Evolutionary conservation across 2,888 invertebrate genomes (phyloP).

Genomic region (Dynastes tityus): DNA sequence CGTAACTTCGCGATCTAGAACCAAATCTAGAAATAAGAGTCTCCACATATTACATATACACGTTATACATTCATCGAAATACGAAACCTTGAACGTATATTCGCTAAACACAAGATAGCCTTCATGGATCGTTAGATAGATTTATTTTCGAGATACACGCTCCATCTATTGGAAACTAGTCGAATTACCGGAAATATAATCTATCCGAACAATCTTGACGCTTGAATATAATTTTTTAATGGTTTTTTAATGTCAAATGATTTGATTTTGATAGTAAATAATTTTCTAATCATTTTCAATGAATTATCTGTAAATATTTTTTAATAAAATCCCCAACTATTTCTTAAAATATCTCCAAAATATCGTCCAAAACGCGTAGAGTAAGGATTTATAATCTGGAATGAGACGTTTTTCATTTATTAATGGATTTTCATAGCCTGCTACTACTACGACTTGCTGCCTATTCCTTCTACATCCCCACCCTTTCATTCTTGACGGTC

Average conservation of each 20-base stretch:
- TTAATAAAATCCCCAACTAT: background rate
- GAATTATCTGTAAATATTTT: background rate
- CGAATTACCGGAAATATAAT: slow-evolving; percentile 1
- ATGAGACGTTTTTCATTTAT: slow-evolving; percentile 1
- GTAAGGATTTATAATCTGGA: background rate
- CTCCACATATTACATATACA: too few relatives aligned
- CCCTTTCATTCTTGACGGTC: background rate
- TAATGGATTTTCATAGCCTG: slow-evolving; percentile 6
- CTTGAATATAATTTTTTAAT: too few relatives aligned
- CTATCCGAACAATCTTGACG: slow-evolving; percentile 6
- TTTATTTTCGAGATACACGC: slow-evolving; percentile 12
- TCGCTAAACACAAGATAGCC: slow-evolving; percentile 5
- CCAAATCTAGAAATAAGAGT: too few relatives aligned
- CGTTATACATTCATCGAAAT: background rate
- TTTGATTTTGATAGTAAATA: too few relatives aligned
- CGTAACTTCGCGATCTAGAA: too few relatives aligned
- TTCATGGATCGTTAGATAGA: slow-evolving; percentile 23
- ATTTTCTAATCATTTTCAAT: too few relatives aligned
- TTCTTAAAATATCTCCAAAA: too few relatives aligned
- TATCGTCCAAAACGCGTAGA: too few relatives aligned
- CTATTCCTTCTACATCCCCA: background rate
- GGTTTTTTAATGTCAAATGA: too few relatives aligned
- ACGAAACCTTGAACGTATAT: slow-evolving; percentile 13
- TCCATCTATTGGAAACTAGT: slow-evolving; percentile 41
- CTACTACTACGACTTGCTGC: background rate